Percentiles rank a stretch among this genome's conserved stretches.
These are phyloP conservation scores for Oenanthe melanoleuca DNA, from an alignment of 2,113 vertebrate genomes.

Conservation along the genomic window DNA sequence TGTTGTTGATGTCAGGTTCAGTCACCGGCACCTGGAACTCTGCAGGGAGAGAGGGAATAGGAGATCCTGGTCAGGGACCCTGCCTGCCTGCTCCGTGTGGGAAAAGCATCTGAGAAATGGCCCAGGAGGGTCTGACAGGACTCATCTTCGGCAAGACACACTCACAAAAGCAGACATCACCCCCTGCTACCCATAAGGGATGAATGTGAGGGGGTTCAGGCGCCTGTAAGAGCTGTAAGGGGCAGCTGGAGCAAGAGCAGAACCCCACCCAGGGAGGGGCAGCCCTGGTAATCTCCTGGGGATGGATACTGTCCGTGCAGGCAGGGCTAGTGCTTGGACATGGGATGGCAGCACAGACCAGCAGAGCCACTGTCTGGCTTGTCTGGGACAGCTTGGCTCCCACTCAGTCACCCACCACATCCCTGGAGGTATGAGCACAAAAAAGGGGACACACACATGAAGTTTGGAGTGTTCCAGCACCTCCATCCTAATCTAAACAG, in stretches of 20 bases:
- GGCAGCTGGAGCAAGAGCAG: background rate
- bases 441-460: background rate
- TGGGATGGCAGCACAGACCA: conserved; percentile 42
- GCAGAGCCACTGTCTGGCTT: background rate
- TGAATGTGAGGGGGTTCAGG: background rate
- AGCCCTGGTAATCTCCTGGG: background rate
- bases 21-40: conserved; percentile 94
- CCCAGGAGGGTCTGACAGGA: background rate
- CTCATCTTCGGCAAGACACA: background rate
- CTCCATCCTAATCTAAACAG: rapidly evolving
- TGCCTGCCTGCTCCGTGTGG: background rate
- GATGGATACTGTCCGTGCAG: background rate
- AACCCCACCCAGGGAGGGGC: background rate
- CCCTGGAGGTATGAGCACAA: background rate
- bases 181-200: rapidly evolving
- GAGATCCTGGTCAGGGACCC: background rate
- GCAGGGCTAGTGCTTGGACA: background rate
- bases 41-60: conserved; percentile 54
- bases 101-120: background rate
- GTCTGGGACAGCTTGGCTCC: rapidly evolving
- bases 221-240: rapidly evolving
- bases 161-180: rapidly evolving
- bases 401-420: rapidly evolving
- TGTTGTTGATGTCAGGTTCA: conserved; percentile 99
- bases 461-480: background rate